Percentiles rank a stretch among this genome's conserved stretches.
phyloP scores from a whole-genome alignment of 2,797 vertebrate species.

The Iguana delicatissima region DNA sequence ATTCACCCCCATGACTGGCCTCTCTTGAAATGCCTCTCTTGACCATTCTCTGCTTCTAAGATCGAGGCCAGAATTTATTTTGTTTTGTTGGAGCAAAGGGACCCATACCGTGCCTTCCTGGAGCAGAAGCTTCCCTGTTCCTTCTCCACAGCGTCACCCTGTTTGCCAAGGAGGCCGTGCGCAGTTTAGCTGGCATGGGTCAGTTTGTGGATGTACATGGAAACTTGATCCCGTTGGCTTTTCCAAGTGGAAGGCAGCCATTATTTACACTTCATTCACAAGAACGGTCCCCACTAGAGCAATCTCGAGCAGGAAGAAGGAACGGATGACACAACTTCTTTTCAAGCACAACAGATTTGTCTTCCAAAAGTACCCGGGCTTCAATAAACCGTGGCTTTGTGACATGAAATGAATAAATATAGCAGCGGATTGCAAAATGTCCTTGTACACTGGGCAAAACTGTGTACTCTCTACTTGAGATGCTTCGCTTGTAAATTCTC shows the following conservation, averaged over 20 bases:
- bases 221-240: neutral
- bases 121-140: neutral
- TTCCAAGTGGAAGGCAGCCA: conserved; percentile 31
- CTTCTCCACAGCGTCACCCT: neutral
- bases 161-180: conserved; percentile 12
- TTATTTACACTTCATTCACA: conserved; percentile 31
- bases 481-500: neutral
- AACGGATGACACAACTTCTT: neutral
- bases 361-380: neutral
- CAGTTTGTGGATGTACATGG: neutral
- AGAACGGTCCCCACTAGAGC: conserved; percentile 1
- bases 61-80: neutral
- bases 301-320: conserved; percentile 5
- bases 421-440: neutral
- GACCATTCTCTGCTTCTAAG: neutral
- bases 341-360: conserved; percentile 32
- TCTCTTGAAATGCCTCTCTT: neutral
- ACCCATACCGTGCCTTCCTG: neutral
- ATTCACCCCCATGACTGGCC: neutral
- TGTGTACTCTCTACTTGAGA: neutral
- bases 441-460: neutral
- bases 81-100: neutral
- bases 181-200: neutral
- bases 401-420: conserved; percentile 11
- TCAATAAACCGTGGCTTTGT: conserved; percentile 30